Base-by-base conservation (phyloP, 2,888 invertebrate species). In the Epirrhoe alternata region DNA sequence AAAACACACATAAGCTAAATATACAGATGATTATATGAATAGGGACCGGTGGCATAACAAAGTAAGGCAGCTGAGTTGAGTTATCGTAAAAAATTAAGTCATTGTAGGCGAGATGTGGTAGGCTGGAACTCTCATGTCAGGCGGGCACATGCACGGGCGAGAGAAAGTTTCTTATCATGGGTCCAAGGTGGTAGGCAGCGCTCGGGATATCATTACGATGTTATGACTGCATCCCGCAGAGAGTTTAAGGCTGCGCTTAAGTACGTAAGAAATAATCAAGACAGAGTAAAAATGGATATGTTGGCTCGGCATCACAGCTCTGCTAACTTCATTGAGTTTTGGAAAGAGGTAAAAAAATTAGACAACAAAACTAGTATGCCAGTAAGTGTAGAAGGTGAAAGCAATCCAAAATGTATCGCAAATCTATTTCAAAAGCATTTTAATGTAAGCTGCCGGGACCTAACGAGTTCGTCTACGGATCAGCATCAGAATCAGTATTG, bases 1-100 rank as follows among this genome's bases (percentile, higher is more conserved):
- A 70, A 72, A 68, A 47, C 38, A 64, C 57, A 67, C 56, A 67
- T 56, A 64, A 68, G 64, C 68, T 61, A 58, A 51, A 65, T 57
- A 65, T 66, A 66, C 54, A 71, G 49, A 56, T 50, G 50, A 57
- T 49, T 35, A 35, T 38, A 16, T 50, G 33, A 61, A 49, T 38
- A 57, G 16, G 10, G 35, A 54, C 61, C 55, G 33, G 47, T 60
- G 47, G 59, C 55, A 59, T 35, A 52, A 54, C 38, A n/a, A n/a
- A n/a, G n/a, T n/a, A n/a, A n/a, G n/a, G n/a, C n/a, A n/a, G n/a
- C n/a, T n/a, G n/a, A n/a, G n/a, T n/a, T n/a, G n/a, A n/a, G n/a
- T n/a, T n/a, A n/a, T n/a, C n/a, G n/a, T n/a, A n/a, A n/a, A n/a
- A n/a, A n/a, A n/a, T n/a, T n/a, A n/a, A n/a, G n/a, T n/a, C n/a